phyloP scores from a whole-genome alignment of 2,113 vertebrate species.

The Shinisaurus crocodilurus region DNA sequence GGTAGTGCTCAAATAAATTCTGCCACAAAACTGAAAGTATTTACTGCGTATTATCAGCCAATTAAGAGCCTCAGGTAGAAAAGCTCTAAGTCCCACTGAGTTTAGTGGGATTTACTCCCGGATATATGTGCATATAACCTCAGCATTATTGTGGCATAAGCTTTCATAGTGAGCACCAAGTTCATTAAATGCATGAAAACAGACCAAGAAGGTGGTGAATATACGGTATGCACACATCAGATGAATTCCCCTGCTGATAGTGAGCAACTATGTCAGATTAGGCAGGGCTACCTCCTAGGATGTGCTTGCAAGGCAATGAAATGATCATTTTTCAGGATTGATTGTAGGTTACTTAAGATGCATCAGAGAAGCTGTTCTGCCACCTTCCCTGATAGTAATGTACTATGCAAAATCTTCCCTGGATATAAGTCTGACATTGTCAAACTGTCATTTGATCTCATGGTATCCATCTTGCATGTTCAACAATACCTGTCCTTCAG shows the following conservation, averaged over 20 bases:
- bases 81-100: no score
- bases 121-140: no score
- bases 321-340: background rate
- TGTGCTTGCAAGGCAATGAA: background rate
- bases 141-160: no score
- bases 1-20: no score
- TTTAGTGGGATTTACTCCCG: no score
- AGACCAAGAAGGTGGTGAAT: no score
- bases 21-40: no score
- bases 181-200: background rate
- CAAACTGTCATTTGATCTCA: background rate
- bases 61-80: no score
- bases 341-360: background rate
- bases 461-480: background rate
- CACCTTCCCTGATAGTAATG: background rate
- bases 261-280: background rate
- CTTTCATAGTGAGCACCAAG: no score
- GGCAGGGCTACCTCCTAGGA: background rate
- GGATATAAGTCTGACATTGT: background rate
- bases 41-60: no score
- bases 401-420: background rate
- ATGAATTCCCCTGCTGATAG: background rate
- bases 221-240: background rate
- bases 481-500: background rate
- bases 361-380: background rate